phyloP scores from a whole-genome alignment of 1,140 invertebrate species.

The Bombus breviceps region DNA sequence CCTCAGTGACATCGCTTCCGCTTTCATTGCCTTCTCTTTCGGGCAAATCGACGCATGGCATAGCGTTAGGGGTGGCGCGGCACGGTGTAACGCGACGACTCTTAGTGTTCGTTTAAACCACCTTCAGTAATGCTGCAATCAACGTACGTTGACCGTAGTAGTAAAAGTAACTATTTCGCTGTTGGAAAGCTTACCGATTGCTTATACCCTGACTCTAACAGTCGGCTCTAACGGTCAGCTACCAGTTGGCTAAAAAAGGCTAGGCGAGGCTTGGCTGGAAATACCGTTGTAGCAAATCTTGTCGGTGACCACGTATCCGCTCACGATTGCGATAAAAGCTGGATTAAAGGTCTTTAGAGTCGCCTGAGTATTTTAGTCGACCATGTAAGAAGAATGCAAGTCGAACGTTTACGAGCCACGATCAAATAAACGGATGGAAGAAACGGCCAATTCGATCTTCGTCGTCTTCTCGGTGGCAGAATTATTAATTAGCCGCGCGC shows the following conservation, averaged over 20 bases:
- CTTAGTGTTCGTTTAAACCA: slow-evolving; percentile 51
- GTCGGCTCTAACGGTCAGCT: too few species aligned
- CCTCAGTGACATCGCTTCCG: slow-evolving; percentile 15
- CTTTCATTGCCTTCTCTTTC: slow-evolving; percentile 33
- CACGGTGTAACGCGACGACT: neutral
- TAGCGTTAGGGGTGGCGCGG: neutral
- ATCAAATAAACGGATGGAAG: neutral
- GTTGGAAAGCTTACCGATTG: slow-evolving; percentile 46
- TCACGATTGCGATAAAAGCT: slow-evolving; percentile 45
- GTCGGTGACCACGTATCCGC: slow-evolving; percentile 33
- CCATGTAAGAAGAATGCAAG: neutral
- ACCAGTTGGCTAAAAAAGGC: neutral
- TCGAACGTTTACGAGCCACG: fast-evolving
- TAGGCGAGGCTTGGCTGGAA: too few species aligned
- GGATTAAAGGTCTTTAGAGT: slow-evolving; percentile 39
- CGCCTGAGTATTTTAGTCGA: neutral
- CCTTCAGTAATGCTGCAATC: slow-evolving; percentile 57
- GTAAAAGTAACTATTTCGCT: slow-evolving; percentile 63
- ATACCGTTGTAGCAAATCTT: slow-evolving; percentile 13
- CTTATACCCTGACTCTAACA: slow-evolving; percentile 27
- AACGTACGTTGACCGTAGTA: slow-evolving; percentile 57
- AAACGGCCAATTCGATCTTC: slow-evolving; percentile 11
- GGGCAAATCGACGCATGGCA: neutral
- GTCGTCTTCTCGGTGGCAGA: neutral
- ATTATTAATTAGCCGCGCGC: slow-evolving; percentile 33